Conservation (phyloP, 2,888 invertebrate genomes). For the Troglohyphantes excavatus region DNA sequence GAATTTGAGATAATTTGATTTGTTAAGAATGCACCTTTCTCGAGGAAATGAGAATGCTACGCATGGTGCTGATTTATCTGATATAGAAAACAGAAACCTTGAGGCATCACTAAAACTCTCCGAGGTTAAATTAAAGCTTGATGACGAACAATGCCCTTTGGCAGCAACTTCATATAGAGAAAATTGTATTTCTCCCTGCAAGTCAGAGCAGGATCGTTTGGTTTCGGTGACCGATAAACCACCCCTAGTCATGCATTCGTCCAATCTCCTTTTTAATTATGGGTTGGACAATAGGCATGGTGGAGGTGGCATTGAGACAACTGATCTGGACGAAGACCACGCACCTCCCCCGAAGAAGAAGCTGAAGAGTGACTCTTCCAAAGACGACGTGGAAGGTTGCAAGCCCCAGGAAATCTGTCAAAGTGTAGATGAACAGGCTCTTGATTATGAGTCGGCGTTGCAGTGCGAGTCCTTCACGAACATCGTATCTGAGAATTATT, state of each 20-base stretch:
- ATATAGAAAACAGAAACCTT: neutral
- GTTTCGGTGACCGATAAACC: neutral
- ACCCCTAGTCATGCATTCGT: constrained; percentile 78
- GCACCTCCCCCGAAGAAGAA: neutral
- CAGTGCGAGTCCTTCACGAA: no score
- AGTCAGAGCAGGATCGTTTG: no score
- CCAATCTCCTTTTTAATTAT: constrained; percentile 69
- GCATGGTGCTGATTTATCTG: neutral
- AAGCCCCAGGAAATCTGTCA: no score
- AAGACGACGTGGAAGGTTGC: neutral
- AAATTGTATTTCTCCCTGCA: neutral
- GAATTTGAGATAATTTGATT: constrained; percentile 37
- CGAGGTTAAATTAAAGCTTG: neutral
- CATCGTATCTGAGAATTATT: neutral
- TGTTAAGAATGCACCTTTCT: neutral
- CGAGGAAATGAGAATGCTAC: neutral
- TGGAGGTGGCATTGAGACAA: constrained; percentile 69
- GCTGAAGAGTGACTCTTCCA: constrained; percentile 9
- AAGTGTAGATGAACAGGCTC: no score
- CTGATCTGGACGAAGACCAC: neutral
- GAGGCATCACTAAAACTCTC: neutral
- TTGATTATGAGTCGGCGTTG: neutral
- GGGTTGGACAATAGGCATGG: constrained; percentile 76
- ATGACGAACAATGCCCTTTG: neutral
- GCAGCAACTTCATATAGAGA: neutral